A percentile compares a stretch with the other conserved stretches of the same genome.
phyloP scores from a whole-genome alignment of 2,888 invertebrate species.

The Megalurothrips usitatus region DNA sequence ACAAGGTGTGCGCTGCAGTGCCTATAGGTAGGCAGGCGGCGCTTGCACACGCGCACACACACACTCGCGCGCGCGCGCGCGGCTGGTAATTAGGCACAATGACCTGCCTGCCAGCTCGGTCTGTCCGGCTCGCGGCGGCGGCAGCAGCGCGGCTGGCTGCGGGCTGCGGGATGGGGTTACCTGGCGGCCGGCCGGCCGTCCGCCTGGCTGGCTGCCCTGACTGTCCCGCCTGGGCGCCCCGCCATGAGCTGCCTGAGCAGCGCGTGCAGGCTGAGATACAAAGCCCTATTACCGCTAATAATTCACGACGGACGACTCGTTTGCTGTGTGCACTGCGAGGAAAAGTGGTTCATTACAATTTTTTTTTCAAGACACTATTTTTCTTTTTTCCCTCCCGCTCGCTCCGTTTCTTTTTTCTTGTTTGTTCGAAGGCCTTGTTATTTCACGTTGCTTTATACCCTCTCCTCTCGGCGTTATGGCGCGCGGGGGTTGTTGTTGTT shows the following conservation, averaged over 20 bases:
- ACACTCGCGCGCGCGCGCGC: neutral
- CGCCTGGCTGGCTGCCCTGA: no score
- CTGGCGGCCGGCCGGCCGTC: neutral
- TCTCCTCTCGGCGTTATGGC: no score
- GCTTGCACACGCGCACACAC: neutral
- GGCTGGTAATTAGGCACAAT: constrained; percentile 9
- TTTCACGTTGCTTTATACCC: no score
- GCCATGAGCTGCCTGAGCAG: neutral
- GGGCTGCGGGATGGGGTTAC: neutral
- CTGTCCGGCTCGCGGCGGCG: neutral
- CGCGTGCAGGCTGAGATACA: neutral
- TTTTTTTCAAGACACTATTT: no score
- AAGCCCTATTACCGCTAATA: constrained; percentile 24
- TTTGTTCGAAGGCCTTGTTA: no score
- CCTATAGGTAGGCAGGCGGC: neutral
- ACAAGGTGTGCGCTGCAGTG: neutral
- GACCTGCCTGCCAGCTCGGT: neutral
- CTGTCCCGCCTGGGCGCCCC: neutral
- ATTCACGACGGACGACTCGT: neutral
- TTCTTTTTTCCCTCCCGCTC: no score
- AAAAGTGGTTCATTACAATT: no score
- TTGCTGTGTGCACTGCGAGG: neutral
- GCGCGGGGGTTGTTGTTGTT: no score
- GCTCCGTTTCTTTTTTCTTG: neutral
- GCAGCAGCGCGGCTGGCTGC: no score